Conservation (phyloP, 2,888 invertebrate genomes). For the Mimachlamys varia region DNA sequence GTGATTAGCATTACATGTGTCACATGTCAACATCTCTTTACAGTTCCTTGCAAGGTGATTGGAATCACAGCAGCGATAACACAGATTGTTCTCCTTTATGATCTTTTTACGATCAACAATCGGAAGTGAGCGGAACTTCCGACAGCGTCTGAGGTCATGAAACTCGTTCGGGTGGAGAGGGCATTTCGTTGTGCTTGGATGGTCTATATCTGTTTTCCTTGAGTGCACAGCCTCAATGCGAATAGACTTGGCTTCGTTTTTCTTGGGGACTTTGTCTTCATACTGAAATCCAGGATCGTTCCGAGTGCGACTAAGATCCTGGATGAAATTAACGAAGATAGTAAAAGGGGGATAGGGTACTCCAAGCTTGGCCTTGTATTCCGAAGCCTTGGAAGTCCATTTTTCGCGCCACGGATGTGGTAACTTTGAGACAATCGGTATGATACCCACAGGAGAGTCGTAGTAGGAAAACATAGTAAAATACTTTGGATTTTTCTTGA, state of each 20-base stretch:
- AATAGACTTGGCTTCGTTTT: not conserved
- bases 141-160: not conserved
- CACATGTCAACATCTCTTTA: not conserved
- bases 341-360: constrained; percentile 47
- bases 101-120: not conserved
- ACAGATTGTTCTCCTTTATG: constrained; percentile 13
- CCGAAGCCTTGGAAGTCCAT: constrained; percentile 49
- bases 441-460: constrained; percentile 51
- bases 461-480: constrained; percentile 46
- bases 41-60: not conserved
- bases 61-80: constrained; percentile 25
- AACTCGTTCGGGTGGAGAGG: not conserved
- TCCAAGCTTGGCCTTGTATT: constrained; percentile 41
- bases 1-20: not conserved
- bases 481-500: constrained; percentile 47
- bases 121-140: not conserved
- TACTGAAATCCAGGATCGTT: constrained; percentile 50
- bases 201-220: not conserved
- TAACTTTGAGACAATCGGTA: constrained; percentile 51
- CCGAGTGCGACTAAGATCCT: constrained; percentile 24
- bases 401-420: constrained; percentile 49
- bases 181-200: too few relatives aligned
- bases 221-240: not conserved
- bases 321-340: constrained; percentile 42
- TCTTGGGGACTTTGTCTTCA: not conserved